Evolutionary conservation across 2,113 vertebrate species (phyloP).

Genomic region (Tangachromis dhanisi): DNA sequence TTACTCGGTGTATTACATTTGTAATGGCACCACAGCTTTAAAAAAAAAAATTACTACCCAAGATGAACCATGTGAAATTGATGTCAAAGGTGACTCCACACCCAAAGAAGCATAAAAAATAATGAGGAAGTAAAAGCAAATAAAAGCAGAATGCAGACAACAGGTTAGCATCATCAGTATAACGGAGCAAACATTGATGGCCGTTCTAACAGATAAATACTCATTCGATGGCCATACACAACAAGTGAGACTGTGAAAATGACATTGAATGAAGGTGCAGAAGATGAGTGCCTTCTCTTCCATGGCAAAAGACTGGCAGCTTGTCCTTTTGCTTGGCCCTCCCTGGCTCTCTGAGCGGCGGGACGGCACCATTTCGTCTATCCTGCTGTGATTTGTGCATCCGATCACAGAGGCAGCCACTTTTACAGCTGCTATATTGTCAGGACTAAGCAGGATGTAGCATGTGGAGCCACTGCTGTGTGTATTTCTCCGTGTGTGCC

Average conservation of each 20-base stretch:
- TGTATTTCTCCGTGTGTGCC: conserved; percentile 28
- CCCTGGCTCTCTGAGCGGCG: background rate
- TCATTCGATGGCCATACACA: background rate
- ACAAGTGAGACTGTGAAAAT: background rate
- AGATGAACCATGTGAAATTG: conserved; percentile 40
- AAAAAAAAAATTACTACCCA: conserved; percentile 10
- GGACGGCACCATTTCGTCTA: conserved; percentile 27
- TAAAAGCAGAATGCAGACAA: background rate
- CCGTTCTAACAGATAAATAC: background rate
- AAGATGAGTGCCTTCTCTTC: background rate
- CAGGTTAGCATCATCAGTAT: background rate
- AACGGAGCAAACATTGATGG: background rate
- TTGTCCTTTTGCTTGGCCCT: conserved; percentile 41
- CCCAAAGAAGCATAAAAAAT: conserved; percentile 24
- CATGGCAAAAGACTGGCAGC: conserved; percentile 45
- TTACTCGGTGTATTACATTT: conserved; percentile 47
- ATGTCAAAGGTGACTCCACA: conserved; percentile 52
- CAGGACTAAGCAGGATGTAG: conserved; percentile 61
- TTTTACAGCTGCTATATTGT: conserved; percentile 65
- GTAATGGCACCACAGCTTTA: conserved; percentile 23
- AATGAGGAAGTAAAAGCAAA: conserved; percentile 37
- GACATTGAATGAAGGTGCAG: conserved; percentile 23
- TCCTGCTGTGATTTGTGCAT: conserved; percentile 68
- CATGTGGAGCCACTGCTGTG: conserved; percentile 42
- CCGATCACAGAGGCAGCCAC: conserved; percentile 53